phyloP scores from a whole-genome alignment of 2,888 invertebrate genomes.

The Andrena bicolor region DNA sequence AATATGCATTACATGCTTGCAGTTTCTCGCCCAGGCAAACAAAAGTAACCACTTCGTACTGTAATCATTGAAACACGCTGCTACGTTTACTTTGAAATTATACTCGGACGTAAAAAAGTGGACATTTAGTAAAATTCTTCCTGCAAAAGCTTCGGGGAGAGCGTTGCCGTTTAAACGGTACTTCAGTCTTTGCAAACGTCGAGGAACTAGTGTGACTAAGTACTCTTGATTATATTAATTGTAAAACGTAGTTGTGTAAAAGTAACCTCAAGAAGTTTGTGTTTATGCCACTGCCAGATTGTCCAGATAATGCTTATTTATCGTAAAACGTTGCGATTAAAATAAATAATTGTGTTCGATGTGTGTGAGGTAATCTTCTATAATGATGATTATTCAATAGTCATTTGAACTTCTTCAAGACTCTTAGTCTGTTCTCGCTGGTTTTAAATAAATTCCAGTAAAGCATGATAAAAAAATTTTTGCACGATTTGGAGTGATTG shows the following conservation, averaged over 20 bases:
- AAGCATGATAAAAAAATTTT: background rate
- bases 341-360: constrained; percentile 1
- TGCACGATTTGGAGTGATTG: background rate
- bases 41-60: background rate
- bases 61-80: background rate
- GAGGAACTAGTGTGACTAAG: background rate
- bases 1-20: constrained; percentile 39
- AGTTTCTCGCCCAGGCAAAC: constrained; percentile 10
- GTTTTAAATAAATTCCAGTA: background rate
- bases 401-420: constrained; percentile 45
- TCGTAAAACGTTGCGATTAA: constrained; percentile 9
- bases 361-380: constrained; percentile 20
- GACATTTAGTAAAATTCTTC: background rate
- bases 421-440: background rate
- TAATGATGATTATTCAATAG: constrained; percentile 19
- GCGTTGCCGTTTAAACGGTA: background rate
- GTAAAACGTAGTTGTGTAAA: background rate
- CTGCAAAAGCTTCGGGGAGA: background rate
- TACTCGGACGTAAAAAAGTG: background rate
- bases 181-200: background rate
- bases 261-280: background rate
- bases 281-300: background rate
- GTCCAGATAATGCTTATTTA: constrained; percentile 41
- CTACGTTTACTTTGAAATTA: constrained; percentile 3
- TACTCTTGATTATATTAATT: background rate